These are phyloP conservation scores for Cacatua alba DNA, from an alignment of 2,113 vertebrate genomes.

Conservation along the genomic window DNA sequence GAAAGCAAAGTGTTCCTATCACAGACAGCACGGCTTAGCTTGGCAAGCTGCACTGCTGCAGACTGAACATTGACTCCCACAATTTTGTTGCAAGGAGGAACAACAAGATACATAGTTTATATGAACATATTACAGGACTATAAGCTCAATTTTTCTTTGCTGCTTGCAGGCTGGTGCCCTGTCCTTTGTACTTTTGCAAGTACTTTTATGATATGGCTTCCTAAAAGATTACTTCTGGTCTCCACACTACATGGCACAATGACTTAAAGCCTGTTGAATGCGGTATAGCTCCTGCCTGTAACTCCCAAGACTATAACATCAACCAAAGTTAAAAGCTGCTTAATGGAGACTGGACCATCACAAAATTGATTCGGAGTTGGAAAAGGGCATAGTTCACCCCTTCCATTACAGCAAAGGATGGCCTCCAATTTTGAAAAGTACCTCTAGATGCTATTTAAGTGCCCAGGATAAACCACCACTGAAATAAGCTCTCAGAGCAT, in stretches of 20 bases:
- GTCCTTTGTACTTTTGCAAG: not conserved
- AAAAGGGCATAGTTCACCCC: not conserved
- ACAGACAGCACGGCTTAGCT: not conserved
- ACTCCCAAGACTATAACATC: not conserved
- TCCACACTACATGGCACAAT: not conserved
- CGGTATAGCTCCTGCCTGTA: not conserved
- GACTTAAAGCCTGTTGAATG: not conserved
- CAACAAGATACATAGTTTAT: not conserved
- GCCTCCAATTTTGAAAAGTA: not conserved
- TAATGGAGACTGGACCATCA: not conserved
- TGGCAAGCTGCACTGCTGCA: not conserved
- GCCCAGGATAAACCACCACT: not conserved
- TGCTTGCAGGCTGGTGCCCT: not conserved
- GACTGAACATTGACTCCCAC: not conserved
- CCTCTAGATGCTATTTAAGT: not conserved
- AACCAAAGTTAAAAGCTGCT: not conserved
- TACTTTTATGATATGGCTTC: not conserved
- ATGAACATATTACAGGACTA: not conserved
- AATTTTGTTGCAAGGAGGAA: not conserved
- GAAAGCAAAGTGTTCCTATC: not conserved
- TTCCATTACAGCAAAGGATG: not conserved
- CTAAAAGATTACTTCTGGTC: not conserved
- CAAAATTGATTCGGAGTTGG: not conserved
- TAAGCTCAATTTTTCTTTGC: not conserved
- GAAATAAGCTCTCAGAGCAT: not conserved